Percentiles rank a stretch among this genome's conserved stretches.
phyloP scores from a whole-genome alignment of 2,888 invertebrate genomes.

The Eupithecia subfuscata region DNA sequence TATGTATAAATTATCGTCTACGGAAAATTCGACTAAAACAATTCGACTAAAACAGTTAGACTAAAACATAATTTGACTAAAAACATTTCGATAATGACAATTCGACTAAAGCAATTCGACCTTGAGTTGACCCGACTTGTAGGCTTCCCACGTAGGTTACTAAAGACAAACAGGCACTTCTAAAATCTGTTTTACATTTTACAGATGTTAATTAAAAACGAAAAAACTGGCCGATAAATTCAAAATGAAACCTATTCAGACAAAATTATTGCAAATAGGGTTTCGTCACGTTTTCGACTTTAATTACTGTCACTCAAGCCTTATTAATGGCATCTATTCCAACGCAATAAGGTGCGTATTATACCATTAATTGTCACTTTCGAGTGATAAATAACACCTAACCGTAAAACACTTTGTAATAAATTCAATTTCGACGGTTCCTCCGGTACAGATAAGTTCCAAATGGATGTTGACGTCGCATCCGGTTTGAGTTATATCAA shows the following conservation, averaged over 20 bases:
- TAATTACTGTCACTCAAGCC: conserved; percentile 1
- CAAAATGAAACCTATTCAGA: not conserved
- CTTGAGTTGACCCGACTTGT: too few species aligned
- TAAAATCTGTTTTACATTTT: not conserved
- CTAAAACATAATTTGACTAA: too few species aligned
- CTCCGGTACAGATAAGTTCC: not conserved
- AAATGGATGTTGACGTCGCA: not conserved
- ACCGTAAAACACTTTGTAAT: conserved; percentile 1
- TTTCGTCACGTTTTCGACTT: conserved; percentile 6
- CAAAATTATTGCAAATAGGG: not conserved
- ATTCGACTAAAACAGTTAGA: too few species aligned
- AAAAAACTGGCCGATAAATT: not conserved
- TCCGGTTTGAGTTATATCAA: not conserved
- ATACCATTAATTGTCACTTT: not conserved
- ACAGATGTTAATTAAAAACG: not conserved
- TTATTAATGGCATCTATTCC: conserved; percentile 9
- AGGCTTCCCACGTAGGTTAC: too few species aligned
- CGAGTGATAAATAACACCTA: not conserved
- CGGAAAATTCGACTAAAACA: too few species aligned
- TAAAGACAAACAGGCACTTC: not conserved
- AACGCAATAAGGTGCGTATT: not conserved
- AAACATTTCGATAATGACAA: too few species aligned
- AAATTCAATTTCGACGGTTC: not conserved
- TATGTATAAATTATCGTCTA: too few species aligned
- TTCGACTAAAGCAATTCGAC: too few species aligned